Evolutionary conservation across 1,140 invertebrate genomes (phyloP), one percentile per base, ranked within the genome.

Genomic region (Micrasema longulum): DNA sequence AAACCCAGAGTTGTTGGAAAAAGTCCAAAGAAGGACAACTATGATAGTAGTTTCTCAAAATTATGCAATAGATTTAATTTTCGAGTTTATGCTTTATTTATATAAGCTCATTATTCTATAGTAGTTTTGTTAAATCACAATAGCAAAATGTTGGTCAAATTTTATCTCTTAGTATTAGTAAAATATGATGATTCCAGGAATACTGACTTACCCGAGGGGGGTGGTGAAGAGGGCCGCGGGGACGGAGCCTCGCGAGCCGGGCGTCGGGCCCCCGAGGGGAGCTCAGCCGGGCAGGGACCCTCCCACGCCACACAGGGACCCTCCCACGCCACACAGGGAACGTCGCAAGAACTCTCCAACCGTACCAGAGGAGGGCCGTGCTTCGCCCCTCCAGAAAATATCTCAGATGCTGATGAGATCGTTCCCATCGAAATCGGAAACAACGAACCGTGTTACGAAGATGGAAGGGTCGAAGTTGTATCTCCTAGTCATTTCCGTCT

Each of bases 401-500:
- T 64, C 31, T 41, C 18, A 47, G 41, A 47, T 14, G 1, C 60
- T 47, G 43, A 26, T 23, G 60, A 64, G 14, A 64, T 64, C n/a
- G 43, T 64, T 26, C 12, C 60, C 12, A 64, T 64, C 16, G 60
- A 64, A 22, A 22, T 64, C 18, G 45, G 60, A 31, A 47, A 47
- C 26, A 64, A 64, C 10, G 60, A 64, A 22, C 60, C 60, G 16
- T 38, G 64, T 50, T 66, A 68, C 23, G 60, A 64, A 14, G 41
- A 60, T 14, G 55, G 55, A 60, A 64, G 60, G 22, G 50, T 55
- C 22, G 66, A 53, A 43, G 57, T 71, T 60, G 47, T 43, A 18
- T 74, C 79, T 62, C 72, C 71, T 66, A 75, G 74, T 36, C 65
- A 69, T 52, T 76, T 76, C 47, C 75, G 53, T 63, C 41, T 76